Base-by-base conservation (phyloP, 1,140 invertebrate species). In the Rhysida immarginata region DNA sequence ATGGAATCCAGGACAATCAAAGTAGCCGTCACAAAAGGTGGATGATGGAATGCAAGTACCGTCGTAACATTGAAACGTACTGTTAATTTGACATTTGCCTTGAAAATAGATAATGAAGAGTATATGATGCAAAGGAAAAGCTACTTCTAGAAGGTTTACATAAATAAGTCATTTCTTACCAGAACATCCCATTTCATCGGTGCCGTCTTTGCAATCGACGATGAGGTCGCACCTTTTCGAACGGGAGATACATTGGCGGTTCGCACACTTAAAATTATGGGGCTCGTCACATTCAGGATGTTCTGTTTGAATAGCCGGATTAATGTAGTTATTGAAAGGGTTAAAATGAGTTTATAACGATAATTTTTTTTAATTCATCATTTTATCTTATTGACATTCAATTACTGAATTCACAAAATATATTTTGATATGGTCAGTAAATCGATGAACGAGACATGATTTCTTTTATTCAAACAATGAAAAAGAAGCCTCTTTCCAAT, bases 61-160 rank as follows among this genome's bases (percentile, higher is more conserved):
- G 54, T 64, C 63, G 29, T 66, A 66, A 45, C 65, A 66, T 45
- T 66, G 64, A 54, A 66, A 66, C 20, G 64, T 66, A 14, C 43
- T 60, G 18, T 60, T 62, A 2, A 45, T 43, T 48, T 63, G 63
- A 53, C 65, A 66, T 11, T 48, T 42, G 1, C 59, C 58, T 58
- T 26, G 56, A 61, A 41, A 41, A 41, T 11, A 41, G n/a, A n/a
- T 11, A 41, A 41, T 11, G n/a, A 41, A 41, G n/a, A 11, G 35
- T 41, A 41, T n/a, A n/a, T 41, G 11, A 11, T 41, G n/a, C 11
- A 41, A 11, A 41, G 35, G 11, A 11, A 41, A 41, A 11, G 35
- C 35, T 41, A 41, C 35, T n/a, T 41, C n/a, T n/a, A n/a, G n/a
- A n/a, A n/a, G n/a, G n/a, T n/a, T n/a, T n/a, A n/a, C n/a, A n/a